Conservation (phyloP, 2,888 invertebrate genomes). For the Sylvicola fuscatus region DNA sequence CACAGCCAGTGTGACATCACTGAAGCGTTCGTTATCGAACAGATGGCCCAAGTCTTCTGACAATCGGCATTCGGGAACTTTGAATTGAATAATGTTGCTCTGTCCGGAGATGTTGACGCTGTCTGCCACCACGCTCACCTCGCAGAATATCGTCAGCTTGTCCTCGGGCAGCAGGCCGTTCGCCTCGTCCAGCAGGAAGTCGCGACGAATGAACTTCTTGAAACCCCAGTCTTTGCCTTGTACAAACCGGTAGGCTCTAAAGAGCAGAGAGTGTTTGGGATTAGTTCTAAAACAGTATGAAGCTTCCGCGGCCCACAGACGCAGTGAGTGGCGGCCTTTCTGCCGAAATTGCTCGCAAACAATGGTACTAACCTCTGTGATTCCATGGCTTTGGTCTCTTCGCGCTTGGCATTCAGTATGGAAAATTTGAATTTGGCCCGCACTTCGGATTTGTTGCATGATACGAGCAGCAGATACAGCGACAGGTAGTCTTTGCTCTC, state of each 20-base stretch:
- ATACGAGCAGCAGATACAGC: conserved; percentile 93
- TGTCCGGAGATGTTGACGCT: conserved; percentile 99
- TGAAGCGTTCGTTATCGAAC: conserved; percentile 94
- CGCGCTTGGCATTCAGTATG: conserved; percentile 98
- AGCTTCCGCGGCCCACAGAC: no score
- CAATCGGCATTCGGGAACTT: conserved; percentile 82
- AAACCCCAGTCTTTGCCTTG: conserved; percentile 99
- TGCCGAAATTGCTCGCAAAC: no score
- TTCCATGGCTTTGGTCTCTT: conserved; percentile 99
- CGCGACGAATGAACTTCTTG: conserved; percentile 98
- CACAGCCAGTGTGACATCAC: conserved; percentile 90
- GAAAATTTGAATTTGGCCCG: conserved; percentile 99
- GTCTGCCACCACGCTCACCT: conserved; percentile 96
- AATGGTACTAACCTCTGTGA: conserved; percentile 34
- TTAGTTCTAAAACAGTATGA: no score
- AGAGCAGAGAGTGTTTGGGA: background rate
- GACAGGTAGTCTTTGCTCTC: conserved; percentile 99
- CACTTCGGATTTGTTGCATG: conserved; percentile 99
- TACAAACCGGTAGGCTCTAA: conserved; percentile 92
- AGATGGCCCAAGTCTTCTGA: conserved; percentile 89
- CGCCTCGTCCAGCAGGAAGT: conserved; percentile 95
- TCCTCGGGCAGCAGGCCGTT: conserved; percentile 98
- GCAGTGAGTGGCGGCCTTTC: no score
- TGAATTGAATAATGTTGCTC: conserved; percentile 93
- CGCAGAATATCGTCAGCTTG: conserved; percentile 98